Conservation (phyloP, 2,797 vertebrate genomes). For the Chaetophractus vellerosus region DNA sequence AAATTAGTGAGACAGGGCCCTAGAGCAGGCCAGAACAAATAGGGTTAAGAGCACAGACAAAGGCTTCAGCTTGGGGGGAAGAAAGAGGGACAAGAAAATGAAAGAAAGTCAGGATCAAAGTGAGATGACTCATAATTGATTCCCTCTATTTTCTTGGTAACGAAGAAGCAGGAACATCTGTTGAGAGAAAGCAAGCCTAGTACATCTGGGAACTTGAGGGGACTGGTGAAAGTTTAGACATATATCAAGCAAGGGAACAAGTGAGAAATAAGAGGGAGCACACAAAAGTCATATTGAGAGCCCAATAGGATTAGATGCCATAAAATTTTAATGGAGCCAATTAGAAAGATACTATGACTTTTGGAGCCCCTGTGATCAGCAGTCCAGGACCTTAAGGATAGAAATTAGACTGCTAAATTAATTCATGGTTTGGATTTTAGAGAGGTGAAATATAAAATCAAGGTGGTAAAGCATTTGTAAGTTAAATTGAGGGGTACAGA, state of each 20-base stretch:
- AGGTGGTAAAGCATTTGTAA: slow-evolving; percentile 23
- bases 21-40: slow-evolving; percentile 31
- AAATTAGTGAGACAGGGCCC: not conserved
- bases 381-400: not conserved
- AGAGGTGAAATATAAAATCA: not conserved
- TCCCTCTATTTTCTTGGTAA: not conserved
- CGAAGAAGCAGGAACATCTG: not conserved
- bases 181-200: not conserved
- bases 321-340: slow-evolving; percentile 15
- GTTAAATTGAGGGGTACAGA: not conserved
- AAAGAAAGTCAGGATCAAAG: not conserved
- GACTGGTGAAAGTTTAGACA: slow-evolving; percentile 27
- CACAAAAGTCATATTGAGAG: not conserved
- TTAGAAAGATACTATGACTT: slow-evolving; percentile 30
- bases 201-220: not conserved
- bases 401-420: slow-evolving; percentile 30
- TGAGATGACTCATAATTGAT: not conserved
- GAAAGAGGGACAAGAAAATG: not conserved
- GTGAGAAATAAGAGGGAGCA: slow-evolving; percentile 11
- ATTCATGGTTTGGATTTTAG: not conserved
- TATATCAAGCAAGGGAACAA: not conserved
- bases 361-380: not conserved
- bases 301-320: not conserved
- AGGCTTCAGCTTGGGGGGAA: not conserved
- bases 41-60: not conserved